Conservation (phyloP, 2,113 vertebrate genomes). For the Corythornis cristatus region DNA sequence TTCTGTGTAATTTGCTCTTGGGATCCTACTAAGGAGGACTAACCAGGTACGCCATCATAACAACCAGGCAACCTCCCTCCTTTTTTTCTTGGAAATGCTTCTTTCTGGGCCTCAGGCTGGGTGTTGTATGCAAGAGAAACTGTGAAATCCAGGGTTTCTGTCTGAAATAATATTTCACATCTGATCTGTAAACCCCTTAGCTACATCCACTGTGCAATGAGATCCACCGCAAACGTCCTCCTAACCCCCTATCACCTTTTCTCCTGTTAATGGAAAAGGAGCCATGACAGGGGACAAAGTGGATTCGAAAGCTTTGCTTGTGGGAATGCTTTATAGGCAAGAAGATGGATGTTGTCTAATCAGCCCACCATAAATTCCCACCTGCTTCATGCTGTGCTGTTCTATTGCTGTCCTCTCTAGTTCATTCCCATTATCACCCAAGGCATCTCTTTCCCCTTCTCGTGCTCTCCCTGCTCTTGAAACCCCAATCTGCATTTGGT, state of each 20-base stretch:
- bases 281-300: background rate
- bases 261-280: background rate
- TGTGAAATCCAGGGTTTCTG: background rate
- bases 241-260: background rate
- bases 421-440: constrained; percentile 29
- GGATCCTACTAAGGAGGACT: background rate
- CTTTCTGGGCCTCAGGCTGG: background rate
- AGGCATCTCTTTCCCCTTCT: background rate
- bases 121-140: background rate
- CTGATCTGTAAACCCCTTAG: background rate
- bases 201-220: background rate
- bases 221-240: background rate
- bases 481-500: constrained; percentile 41
- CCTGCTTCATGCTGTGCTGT: background rate
- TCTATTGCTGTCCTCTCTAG: background rate
- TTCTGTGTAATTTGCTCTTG: background rate
- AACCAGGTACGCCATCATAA: background rate
- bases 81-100: background rate
- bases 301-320: background rate
- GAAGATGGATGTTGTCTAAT: constrained; percentile 47
- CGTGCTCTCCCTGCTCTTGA: background rate
- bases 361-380: background rate
- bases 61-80: background rate
- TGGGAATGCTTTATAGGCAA: constrained; percentile 28
- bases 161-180: background rate